These are phyloP conservation scores for Druceiella hillmani DNA, from an alignment of 2,888 invertebrate genomes.

Conservation along the genomic window DNA sequence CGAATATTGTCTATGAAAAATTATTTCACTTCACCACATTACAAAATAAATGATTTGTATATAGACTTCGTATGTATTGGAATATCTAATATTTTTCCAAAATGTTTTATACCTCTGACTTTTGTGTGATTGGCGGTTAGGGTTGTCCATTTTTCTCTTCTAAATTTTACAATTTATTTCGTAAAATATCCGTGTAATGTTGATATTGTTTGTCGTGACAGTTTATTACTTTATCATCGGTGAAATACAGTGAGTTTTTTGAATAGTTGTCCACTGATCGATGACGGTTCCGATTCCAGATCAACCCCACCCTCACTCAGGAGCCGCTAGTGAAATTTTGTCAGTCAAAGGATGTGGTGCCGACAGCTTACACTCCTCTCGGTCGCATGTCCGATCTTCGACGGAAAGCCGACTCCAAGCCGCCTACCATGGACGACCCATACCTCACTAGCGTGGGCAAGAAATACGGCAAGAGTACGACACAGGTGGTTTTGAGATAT, in stretches of 20 bases:
- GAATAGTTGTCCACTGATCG: background rate
- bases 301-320: constrained; percentile 64
- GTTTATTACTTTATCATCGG: too few species aligned
- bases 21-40: too few species aligned
- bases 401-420: constrained; percentile 46
- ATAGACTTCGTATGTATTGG: too few species aligned
- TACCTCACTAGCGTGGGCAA: constrained; percentile 51
- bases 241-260: too few species aligned
- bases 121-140: too few species aligned
- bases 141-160: too few species aligned
- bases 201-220: too few species aligned
- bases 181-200: too few species aligned
- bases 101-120: too few species aligned
- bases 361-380: constrained; percentile 73
- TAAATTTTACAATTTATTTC: background rate
- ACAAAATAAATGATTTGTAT: too few species aligned
- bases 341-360: constrained; percentile 53
- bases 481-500: constrained; percentile 62
- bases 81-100: too few species aligned
- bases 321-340: constrained; percentile 65
- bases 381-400: constrained; percentile 45
- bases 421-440: constrained; percentile 53
- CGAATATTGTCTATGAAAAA: too few species aligned
- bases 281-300: constrained; percentile 54
- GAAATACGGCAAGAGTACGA: constrained; percentile 59